Base-by-base conservation (phyloP, 2,888 invertebrate genomes). In the Priocnemis perturbator region DNA sequence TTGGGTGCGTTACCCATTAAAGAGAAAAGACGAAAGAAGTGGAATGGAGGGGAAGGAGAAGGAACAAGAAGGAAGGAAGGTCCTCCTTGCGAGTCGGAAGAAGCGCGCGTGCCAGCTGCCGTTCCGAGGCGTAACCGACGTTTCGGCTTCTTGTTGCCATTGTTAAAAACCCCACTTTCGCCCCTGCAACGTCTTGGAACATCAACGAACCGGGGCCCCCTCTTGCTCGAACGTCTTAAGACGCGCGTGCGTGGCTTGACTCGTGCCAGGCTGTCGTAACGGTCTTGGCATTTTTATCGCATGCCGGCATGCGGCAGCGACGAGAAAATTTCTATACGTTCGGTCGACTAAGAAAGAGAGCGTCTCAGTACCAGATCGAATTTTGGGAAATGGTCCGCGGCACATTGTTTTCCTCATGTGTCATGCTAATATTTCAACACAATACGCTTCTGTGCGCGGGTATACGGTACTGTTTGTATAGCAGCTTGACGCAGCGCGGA, bases 91-190 rank as follows among this genome's bases (percentile, higher is more conserved):
- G 82, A 82, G 68, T 74, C 62, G 73, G 66, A 70, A 78, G 76
- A 76, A 82, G 87, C 88, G 88, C 37, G 37, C 88, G 89, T 89
- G 88, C 87, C 89, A 89, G 89, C 88, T 89, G 89, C 87, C 81
- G 82, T 79, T 77, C 74, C 85, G 73, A 87, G 87, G 88, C 87
- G 86, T 89, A 89, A 89, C 89, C 89, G 89, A 87, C 89, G 83
- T 88, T 88, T 87, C 85, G 86, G 87, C 86, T 88, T 88, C 87
- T 87, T 83, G 81, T 82, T 81, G 79, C 79, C 79, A 85, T 87
- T 86, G 86, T 84, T 73, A 73, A n/a, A 60, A 66, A 48, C 77
- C 81, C 78, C 78, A 72, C 76, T 72, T 75, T 73, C 72, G 78
- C 65, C 73, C 78, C 70, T 69, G 76, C 66, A 86, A 84, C 87